phyloP scores from a whole-genome alignment of 2,888 invertebrate species.

The Cylloceria caligata region DNA sequence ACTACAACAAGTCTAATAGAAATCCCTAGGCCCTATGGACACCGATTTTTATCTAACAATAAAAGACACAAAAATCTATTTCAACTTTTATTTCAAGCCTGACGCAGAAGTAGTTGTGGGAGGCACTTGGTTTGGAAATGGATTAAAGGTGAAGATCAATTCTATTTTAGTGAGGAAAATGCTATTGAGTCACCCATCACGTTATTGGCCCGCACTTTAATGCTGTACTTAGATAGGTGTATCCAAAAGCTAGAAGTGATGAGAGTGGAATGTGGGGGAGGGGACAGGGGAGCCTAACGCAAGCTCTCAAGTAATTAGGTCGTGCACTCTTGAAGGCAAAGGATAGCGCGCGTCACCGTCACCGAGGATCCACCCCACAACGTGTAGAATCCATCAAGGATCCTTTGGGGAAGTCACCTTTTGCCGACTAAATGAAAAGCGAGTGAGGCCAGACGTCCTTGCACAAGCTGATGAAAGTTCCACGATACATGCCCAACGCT shows the following conservation, averaged over 20 bases:
- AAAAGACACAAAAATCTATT: too few species aligned
- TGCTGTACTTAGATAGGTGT: neutral
- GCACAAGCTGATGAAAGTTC: constrained; percentile 13
- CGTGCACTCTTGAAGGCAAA: constrained; percentile 63
- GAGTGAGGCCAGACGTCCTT: constrained; percentile 1
- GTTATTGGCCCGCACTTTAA: neutral
- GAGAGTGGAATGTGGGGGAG: neutral
- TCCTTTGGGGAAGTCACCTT: constrained; percentile 19
- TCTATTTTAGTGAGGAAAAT: neutral
- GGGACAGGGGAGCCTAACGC: constrained; percentile 1
- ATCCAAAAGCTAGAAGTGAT: neutral
- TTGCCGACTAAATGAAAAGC: constrained; percentile 10
- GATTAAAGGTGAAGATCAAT: neutral
- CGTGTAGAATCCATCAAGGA: constrained; percentile 23
- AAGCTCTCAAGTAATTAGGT: constrained; percentile 78
- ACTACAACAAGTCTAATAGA: too few species aligned
- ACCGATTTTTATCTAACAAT: too few species aligned
- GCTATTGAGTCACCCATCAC: neutral
- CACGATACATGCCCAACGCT: constrained; percentile 22
- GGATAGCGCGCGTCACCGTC: constrained; percentile 34
- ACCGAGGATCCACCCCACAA: constrained; percentile 5
- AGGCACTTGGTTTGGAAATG: neutral
- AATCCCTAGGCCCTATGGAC: too few species aligned
- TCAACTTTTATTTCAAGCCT: too few species aligned
- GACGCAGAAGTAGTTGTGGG: neutral